phyloP scores from a whole-genome alignment of 2,113 vertebrate species.

The Rhinolophus sinicus region DNA sequence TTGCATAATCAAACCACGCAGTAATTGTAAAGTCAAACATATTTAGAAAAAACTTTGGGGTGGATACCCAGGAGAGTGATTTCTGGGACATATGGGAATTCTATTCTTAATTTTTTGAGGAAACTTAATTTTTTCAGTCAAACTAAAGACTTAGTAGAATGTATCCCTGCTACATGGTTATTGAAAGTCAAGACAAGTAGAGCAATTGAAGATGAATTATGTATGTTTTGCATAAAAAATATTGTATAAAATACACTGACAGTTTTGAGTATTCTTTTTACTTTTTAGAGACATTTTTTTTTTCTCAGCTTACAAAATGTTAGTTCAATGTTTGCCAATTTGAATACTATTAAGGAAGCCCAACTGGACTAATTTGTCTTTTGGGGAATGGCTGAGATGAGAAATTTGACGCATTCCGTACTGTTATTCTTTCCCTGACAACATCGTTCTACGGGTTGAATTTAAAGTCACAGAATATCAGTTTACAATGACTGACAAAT shows the following conservation, averaged over 20 bases:
- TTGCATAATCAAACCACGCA: not conserved
- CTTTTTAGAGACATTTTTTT: not conserved
- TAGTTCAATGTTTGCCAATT: not conserved
- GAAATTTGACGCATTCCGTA: not conserved
- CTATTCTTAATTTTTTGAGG: no score
- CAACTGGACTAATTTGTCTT: not conserved
- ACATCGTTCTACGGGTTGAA: not conserved
- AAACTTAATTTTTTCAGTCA: not conserved
- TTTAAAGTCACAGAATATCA: constrained; percentile 26
- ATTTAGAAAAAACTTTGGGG: not conserved
- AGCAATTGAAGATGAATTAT: not conserved
- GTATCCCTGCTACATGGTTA: not conserved
- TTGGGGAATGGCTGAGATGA: not conserved
- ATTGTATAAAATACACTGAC: not conserved
- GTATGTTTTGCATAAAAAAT: not conserved
- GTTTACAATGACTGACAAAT: not conserved
- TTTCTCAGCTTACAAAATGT: not conserved
- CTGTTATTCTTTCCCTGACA: not conserved
- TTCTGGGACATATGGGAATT: no score
- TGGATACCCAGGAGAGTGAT: no score
- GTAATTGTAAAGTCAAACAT: not conserved
- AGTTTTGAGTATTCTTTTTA: not conserved
- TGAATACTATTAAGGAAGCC: not conserved
- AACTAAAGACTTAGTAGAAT: not conserved
- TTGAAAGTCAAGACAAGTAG: not conserved